Conservation (phyloP, 2,888 invertebrate genomes). For the Prosapia bicincta region DNA sequence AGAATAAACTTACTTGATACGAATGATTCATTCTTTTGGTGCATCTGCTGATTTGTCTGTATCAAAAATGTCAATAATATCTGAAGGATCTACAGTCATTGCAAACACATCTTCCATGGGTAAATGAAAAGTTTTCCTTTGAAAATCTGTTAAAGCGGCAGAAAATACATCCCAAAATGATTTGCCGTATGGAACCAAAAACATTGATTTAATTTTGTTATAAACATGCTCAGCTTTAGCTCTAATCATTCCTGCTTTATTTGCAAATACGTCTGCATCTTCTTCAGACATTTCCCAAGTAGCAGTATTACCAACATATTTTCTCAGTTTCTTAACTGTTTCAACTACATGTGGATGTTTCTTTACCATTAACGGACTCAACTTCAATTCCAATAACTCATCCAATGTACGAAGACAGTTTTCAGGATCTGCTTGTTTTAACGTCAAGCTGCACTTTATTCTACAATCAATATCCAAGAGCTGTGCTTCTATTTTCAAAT, state of each 20-base stretch:
- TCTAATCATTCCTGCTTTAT: constrained; percentile 64
- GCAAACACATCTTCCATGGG: constrained; percentile 57
- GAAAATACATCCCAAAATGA: constrained; percentile 71
- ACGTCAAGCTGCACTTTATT: constrained; percentile 62
- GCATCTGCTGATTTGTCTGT: background rate
- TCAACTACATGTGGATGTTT: constrained; percentile 77
- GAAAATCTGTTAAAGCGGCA: constrained; percentile 63
- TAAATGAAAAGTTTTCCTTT: constrained; percentile 61
- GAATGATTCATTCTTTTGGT: background rate
- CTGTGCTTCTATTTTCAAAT: constrained; percentile 56
- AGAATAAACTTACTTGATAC: too few relatives aligned
- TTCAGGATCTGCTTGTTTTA: constrained; percentile 68
- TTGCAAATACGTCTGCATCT: constrained; percentile 48
- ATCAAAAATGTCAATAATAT: background rate
- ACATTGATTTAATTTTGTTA: constrained; percentile 56
- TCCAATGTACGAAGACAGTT: constrained; percentile 67
- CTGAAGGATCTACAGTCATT: constrained; percentile 58
- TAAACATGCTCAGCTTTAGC: constrained; percentile 63
- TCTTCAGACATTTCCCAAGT: constrained; percentile 65
- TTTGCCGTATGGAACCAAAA: constrained; percentile 57
- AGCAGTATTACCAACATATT: constrained; percentile 72
- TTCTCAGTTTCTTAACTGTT: constrained; percentile 62
- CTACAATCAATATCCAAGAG: constrained; percentile 62
- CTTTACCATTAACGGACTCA: constrained; percentile 71
- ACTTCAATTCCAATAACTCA: constrained; percentile 54